Percentiles rank a stretch among this genome's conserved stretches.
Evolutionary conservation across 2,888 invertebrate species (phyloP).

Genomic region (Acleris laterana): DNA sequence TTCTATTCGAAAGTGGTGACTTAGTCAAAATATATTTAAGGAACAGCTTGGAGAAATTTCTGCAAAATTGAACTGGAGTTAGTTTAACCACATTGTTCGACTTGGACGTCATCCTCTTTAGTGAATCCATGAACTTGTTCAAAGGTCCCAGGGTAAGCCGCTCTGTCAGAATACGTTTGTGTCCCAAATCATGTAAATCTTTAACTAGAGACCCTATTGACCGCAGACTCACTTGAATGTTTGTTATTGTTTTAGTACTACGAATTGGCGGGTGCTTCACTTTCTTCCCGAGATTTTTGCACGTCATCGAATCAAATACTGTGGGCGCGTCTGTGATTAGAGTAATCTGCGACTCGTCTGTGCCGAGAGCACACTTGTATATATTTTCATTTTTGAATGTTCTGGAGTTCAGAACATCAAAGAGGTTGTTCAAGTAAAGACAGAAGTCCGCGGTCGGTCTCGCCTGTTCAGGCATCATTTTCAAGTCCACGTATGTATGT

Average conservation of each 20-base stretch:
- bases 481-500: slow-evolving; percentile 12
- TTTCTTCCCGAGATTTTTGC: not conserved
- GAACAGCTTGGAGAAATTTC: slow-evolving; percentile 18
- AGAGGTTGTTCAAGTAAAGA: slow-evolving; percentile 14
- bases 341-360: slow-evolving; percentile 12
- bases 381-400: slow-evolving; percentile 17
- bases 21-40: slow-evolving; percentile 7
- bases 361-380: slow-evolving; percentile 19
- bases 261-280: not conserved
- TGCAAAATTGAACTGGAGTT: slow-evolving; percentile 16
- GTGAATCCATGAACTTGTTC: slow-evolving; percentile 3
- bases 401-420: slow-evolving; percentile 23
- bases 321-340: slow-evolving; percentile 11
- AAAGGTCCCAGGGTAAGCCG: slow-evolving; percentile 13
- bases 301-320: slow-evolving; percentile 5
- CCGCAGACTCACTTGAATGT: slow-evolving; percentile 11
- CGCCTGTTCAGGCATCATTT: slow-evolving; percentile 15
- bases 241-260: not conserved
- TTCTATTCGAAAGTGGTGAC: slow-evolving; percentile 20
- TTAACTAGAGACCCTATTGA: slow-evolving; percentile 15
- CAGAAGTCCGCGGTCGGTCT: slow-evolving; percentile 17
- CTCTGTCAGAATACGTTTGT: slow-evolving; percentile 17
- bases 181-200: slow-evolving; percentile 8
- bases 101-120: not conserved
- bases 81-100: not conserved